Conservation (phyloP, 2,113 vertebrate species). For the Pluvianellus socialis region DNA sequence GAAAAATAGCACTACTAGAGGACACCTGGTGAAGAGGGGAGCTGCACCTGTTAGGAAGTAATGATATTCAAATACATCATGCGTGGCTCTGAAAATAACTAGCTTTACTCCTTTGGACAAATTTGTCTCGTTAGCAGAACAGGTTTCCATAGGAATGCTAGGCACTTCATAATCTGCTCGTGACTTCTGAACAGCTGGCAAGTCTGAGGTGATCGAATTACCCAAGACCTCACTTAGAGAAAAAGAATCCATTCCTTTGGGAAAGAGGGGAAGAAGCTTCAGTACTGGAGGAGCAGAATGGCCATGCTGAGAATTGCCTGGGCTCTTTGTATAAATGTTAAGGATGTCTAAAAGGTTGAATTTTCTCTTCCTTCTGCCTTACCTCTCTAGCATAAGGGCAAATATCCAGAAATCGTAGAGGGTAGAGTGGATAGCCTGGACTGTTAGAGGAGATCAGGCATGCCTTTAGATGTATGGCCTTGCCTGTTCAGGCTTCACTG, state of each 20-base stretch:
- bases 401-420: background rate
- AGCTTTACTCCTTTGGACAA: background rate
- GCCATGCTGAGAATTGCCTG: background rate
- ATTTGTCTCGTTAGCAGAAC: background rate
- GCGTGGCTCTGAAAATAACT: constrained; percentile 2
- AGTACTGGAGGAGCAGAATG: background rate
- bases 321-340: background rate
- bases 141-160: constrained; percentile 4
- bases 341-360: background rate
- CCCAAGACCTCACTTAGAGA: background rate
- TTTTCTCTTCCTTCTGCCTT: background rate
- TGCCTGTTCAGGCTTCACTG: background rate
- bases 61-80: background rate
- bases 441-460: background rate
- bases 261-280: background rate
- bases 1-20: background rate
- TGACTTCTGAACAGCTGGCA: constrained; percentile 31
- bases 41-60: background rate
- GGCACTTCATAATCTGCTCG: background rate
- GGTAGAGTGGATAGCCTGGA: background rate
- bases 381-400: background rate
- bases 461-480: background rate
- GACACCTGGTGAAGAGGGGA: background rate
- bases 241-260: background rate
- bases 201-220: constrained; percentile 1